Evolutionary conservation across 2,113 vertebrate species (phyloP).

Genomic region (Bujurquina vittata): DNA sequence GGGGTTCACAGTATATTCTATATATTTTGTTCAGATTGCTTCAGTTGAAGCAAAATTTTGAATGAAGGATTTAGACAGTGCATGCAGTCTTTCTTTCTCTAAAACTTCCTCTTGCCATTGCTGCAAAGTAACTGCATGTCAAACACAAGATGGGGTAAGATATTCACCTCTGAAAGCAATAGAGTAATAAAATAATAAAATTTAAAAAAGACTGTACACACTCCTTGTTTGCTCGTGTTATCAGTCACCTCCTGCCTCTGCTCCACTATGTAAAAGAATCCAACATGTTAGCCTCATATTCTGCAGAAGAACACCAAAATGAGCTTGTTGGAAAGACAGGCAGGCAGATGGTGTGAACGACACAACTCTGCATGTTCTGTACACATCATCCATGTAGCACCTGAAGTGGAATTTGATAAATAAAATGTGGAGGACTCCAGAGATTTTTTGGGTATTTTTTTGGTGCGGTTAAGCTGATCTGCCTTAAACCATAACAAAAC

Average conservation of each 20-base stretch:
- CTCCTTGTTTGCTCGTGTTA: not conserved
- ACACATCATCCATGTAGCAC: not conserved
- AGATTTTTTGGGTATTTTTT: not conserved
- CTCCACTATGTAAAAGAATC: slow-evolving; percentile 9
- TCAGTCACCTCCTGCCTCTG: slow-evolving; percentile 36
- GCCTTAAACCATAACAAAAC: not conserved
- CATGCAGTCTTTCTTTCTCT: not conserved
- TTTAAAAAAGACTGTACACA: not conserved
- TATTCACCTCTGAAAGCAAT: not conserved
- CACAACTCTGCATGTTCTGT: slow-evolving; percentile 20
- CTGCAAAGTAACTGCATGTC: not conserved
- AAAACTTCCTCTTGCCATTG: too few relatives aligned
- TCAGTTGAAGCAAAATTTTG: not conserved
- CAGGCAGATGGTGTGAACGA: slow-evolving; percentile 45
- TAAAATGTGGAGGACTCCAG: not conserved
- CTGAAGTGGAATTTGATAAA: not conserved
- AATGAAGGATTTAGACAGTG: not conserved
- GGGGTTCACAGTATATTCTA: not conserved
- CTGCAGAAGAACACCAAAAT: slow-evolving; percentile 5
- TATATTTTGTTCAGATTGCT: not conserved
- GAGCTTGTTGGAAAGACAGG: slow-evolving; percentile 1
- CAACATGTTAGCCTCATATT: slow-evolving; percentile 12
- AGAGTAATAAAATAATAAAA: not conserved
- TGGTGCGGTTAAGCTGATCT: not conserved
- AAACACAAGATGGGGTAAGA: not conserved